Conservation (phyloP, 2,888 invertebrate species). For the Oeneis ivallda region DNA sequence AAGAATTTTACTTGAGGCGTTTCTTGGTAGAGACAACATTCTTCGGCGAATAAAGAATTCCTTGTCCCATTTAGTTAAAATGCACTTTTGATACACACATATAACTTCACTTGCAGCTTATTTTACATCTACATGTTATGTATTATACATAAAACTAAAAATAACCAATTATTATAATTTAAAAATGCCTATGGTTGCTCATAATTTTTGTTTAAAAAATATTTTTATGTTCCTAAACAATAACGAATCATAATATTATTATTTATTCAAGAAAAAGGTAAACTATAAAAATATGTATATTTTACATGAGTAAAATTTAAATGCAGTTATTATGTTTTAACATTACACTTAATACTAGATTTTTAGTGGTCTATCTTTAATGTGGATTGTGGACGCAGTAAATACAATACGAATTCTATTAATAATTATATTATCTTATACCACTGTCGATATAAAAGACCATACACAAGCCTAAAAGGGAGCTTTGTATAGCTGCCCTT, state of each 20-base stretch:
- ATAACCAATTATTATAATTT: too few relatives aligned
- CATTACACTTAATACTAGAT: background rate
- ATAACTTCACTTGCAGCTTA: background rate
- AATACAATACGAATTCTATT: slow-evolving; percentile 2
- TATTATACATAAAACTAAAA: too few relatives aligned
- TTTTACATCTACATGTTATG: background rate
- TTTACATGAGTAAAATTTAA: too few relatives aligned
- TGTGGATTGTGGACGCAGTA: background rate
- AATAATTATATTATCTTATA: background rate
- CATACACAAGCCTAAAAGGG: slow-evolving; percentile 5
- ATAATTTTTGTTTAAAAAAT: too few relatives aligned
- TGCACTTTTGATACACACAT: slow-evolving; percentile 9
- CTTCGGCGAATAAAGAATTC: slow-evolving; percentile 32
- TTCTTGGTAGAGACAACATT: slow-evolving; percentile 34
- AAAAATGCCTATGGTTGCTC: too few relatives aligned
- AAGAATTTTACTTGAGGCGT: slow-evolving; percentile 30
- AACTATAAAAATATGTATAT: background rate
- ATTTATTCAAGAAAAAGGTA: too few relatives aligned
- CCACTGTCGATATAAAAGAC: background rate
- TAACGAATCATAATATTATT: too few relatives aligned
- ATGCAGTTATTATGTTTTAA: background rate
- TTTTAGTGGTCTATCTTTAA: background rate
- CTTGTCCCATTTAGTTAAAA: slow-evolving; percentile 2
- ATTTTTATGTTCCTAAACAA: too few relatives aligned
- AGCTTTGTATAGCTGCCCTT: slow-evolving; percentile 10